Evolutionary conservation across 1,140 invertebrate species (phyloP).

Genomic region (Ceratoteleas bidentatus): DNA sequence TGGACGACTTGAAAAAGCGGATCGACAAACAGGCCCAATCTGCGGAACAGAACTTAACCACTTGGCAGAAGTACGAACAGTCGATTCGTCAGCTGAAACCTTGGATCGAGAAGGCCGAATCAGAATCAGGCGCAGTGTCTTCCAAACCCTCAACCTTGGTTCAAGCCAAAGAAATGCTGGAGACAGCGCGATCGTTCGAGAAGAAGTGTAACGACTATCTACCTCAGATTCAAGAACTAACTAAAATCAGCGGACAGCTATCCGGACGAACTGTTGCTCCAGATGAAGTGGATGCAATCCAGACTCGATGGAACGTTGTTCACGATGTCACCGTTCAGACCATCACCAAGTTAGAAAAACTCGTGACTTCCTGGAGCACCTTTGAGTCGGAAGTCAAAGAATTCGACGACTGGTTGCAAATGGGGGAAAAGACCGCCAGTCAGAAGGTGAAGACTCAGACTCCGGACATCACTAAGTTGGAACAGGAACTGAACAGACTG

Average conservation of each 20-base stretch:
- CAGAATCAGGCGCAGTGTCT: conserved; percentile 85
- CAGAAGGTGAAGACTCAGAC: conserved; percentile 84
- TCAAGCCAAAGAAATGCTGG: conserved; percentile 89
- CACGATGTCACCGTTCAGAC: conserved; percentile 88
- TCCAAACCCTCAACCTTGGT: conserved; percentile 88
- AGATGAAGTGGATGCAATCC: conserved; percentile 91
- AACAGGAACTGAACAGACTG: conserved; percentile 86
- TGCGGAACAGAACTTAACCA: conserved; percentile 88
- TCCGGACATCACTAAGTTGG: conserved; percentile 86
- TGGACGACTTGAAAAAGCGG: conserved; percentile 86
- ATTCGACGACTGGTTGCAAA: conserved; percentile 87
- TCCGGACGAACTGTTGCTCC: conserved; percentile 86
- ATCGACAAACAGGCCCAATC: conserved; percentile 87
- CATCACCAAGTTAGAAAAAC: conserved; percentile 88
- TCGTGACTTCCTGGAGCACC: conserved; percentile 90
- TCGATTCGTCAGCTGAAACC: conserved; percentile 90
- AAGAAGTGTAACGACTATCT: conserved; percentile 89
- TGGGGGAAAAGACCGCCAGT: conserved; percentile 83
- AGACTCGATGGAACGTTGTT: conserved; percentile 89
- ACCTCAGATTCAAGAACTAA: conserved; percentile 87
- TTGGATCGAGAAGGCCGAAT: conserved; percentile 93
- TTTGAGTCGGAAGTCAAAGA: conserved; percentile 88
- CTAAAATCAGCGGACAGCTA: conserved; percentile 87
- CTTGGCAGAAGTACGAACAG: conserved; percentile 93
- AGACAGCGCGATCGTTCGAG: conserved; percentile 86